These are phyloP conservation scores for Pangasius sanitwongsei DNA, from an alignment of 2,797 vertebrate genomes.

Conservation along the genomic window DNA sequence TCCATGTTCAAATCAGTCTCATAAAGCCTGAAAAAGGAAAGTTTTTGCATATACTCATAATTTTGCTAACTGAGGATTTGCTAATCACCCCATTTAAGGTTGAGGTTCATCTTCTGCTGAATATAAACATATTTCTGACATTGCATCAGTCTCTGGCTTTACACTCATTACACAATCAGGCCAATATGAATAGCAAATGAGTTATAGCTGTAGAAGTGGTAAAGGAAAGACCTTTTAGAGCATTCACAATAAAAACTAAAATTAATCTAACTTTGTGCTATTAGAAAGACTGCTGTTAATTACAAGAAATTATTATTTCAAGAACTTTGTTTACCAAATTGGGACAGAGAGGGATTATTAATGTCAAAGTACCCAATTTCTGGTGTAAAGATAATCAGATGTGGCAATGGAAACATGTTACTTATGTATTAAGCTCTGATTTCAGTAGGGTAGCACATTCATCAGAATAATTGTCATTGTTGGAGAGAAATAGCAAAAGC, in stretches of 20 bases:
- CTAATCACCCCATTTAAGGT: background rate
- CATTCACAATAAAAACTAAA: background rate
- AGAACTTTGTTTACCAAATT: background rate
- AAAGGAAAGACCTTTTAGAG: background rate
- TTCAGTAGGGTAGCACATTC: conserved; percentile 61
- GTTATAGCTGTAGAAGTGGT: background rate
- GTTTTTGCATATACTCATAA: background rate
- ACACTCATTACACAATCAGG: background rate
- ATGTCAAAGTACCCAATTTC: conserved; percentile 56
- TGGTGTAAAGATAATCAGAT: conserved; percentile 67
- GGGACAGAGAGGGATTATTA: background rate
- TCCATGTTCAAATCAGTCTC: background rate
- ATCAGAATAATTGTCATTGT: conserved; percentile 61
- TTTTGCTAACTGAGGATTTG: background rate
- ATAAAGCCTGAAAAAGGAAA: background rate
- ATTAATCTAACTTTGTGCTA: background rate
- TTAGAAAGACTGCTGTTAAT: background rate
- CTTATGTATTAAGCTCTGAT: conserved; percentile 21
- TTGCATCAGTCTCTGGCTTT: background rate
- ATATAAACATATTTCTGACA: background rate
- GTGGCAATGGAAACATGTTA: conserved; percentile 58
- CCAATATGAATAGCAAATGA: background rate
- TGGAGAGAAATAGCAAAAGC: conserved; percentile 60
- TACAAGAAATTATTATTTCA: background rate
- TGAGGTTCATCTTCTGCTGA: background rate